phyloP scores from a whole-genome alignment of 2,797 vertebrate genomes.

The Cottoperca gobio region DNA sequence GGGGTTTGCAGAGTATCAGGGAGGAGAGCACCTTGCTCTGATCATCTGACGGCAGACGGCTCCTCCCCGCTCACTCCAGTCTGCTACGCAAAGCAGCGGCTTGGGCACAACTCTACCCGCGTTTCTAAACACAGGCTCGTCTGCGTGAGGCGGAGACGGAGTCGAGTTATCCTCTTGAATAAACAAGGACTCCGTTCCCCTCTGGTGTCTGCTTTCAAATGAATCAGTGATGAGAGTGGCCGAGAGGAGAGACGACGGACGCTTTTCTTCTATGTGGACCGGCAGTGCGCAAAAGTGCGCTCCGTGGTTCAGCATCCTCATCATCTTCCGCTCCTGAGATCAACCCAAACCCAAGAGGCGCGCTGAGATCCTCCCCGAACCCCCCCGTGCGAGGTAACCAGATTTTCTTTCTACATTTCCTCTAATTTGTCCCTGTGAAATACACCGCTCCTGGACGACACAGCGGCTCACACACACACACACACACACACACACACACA shows the following conservation, averaged over 20 bases:
- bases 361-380: conserved; percentile 54
- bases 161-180: conserved; percentile 57
- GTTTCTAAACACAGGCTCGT: conserved; percentile 40
- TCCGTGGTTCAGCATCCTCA: conserved; percentile 51
- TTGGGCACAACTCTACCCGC: conserved; percentile 58
- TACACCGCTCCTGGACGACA: background rate
- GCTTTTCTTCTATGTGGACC: conserved; percentile 58
- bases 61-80: conserved; percentile 73
- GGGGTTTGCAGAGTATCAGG: conserved; percentile 31
- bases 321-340: conserved; percentile 60
- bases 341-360: conserved; percentile 51
- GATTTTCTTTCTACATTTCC: conserved; percentile 35
- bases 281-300: conserved; percentile 69
- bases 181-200: conserved; percentile 44
- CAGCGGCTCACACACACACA: background rate
- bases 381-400: conserved; percentile 73
- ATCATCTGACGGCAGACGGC: conserved; percentile 78
- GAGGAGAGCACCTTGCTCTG: conserved; percentile 70
- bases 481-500: no score
- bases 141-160: conserved; percentile 57
- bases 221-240: conserved; percentile 86
- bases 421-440: conserved; percentile 29
- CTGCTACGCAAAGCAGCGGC: conserved; percentile 54
- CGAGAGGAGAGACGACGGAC: conserved; percentile 61
- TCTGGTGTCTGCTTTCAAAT: conserved; percentile 74